Conservation (phyloP, 2,113 vertebrate genomes). For the Chascanopsetta lugubris region DNA sequence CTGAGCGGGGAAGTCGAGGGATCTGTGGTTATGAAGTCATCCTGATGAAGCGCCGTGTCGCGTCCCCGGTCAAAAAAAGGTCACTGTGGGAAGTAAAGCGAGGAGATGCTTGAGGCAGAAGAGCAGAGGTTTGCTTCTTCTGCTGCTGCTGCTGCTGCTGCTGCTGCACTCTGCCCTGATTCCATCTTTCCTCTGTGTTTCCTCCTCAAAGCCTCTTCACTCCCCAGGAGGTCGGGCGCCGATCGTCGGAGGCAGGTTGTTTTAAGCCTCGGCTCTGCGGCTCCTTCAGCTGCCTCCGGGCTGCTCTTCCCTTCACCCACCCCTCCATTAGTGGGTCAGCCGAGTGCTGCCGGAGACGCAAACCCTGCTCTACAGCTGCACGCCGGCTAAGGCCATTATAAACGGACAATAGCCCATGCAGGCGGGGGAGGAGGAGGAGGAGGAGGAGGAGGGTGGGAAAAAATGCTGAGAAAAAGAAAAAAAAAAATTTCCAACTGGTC, state of each 20-base stretch:
- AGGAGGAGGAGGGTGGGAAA: constrained; percentile 31
- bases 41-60: constrained; percentile 36
- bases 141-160: background rate
- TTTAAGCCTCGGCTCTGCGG: constrained; percentile 54
- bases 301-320: constrained; percentile 43
- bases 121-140: constrained; percentile 9
- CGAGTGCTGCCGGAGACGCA: constrained; percentile 48
- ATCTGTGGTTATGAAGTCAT: constrained; percentile 43
- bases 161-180: constrained; percentile 13
- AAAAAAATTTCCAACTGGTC: constrained; percentile 45
- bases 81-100: constrained; percentile 35
- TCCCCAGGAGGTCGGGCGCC: constrained; percentile 26
- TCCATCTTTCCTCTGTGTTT: constrained; percentile 26
- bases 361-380: constrained; percentile 41
- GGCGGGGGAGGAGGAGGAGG: no score
- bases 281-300: constrained; percentile 46
- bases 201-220: constrained; percentile 26
- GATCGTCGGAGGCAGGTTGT: constrained; percentile 31
- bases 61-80: constrained; percentile 40
- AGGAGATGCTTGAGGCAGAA: background rate
- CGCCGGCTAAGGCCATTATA: constrained; percentile 32
- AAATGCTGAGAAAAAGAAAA: constrained; percentile 43
- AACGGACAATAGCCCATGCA: constrained; percentile 46
- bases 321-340: constrained; percentile 63
- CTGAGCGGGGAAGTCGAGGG: no score